Conservation (phyloP, 2,113 vertebrate genomes). For the Boleophthalmus pectinirostris region DNA sequence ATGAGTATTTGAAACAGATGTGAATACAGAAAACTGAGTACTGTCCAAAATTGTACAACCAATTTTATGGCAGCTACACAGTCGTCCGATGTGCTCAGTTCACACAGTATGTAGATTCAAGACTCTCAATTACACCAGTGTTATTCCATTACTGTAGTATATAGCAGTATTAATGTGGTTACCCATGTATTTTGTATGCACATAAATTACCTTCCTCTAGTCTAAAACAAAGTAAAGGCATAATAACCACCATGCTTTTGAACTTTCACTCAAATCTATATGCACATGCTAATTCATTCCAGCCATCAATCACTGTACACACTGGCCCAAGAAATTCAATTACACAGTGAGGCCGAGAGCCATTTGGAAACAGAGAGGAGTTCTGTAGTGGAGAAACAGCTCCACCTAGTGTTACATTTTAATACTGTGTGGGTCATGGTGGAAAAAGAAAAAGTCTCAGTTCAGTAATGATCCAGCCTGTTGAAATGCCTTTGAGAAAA, state of each 20-base stretch:
- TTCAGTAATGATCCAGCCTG: background rate
- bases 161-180: background rate
- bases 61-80: background rate
- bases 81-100: background rate
- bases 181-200: background rate
- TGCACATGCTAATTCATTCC: conserved; percentile 69
- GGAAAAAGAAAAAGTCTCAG: background rate
- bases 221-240: background rate
- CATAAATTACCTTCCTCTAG: background rate
- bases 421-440: background rate
- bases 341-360: conserved; percentile 41
- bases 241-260: conserved; percentile 48
- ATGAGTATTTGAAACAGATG: no score
- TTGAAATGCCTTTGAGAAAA: no score
- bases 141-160: background rate
- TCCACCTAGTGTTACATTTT: conserved; percentile 55
- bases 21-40: background rate
- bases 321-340: conserved; percentile 67
- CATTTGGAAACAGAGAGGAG: conserved; percentile 13
- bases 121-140: background rate
- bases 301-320: conserved; percentile 72
- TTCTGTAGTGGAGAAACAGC: conserved; percentile 74
- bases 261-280: conserved; percentile 53
- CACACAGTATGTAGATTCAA: background rate
- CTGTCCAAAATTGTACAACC: background rate